Evolutionary conservation across 2,888 invertebrate genomes (phyloP), one percentile per base, ranked within the genome.

Genomic region (Ellobium chinense): DNA sequence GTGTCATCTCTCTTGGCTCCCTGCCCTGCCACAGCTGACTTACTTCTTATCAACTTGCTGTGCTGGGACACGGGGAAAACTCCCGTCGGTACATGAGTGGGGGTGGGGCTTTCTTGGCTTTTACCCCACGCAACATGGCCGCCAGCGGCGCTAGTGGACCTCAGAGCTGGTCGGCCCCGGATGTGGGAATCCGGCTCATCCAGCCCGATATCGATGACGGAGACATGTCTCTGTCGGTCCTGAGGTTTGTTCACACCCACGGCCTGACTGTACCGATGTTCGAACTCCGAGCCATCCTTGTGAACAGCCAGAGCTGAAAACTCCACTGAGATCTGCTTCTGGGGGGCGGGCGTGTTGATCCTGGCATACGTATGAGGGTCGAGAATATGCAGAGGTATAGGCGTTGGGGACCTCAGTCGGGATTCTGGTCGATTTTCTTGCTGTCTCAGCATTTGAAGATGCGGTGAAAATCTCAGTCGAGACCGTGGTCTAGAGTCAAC

Each of bases 191-290:
- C 79, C 2, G 72, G 46, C 24, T 79, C 58, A 14, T 73, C 72
- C 18, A 79, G 36, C 27, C 63, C 72, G 24, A 79, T 37, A 58
- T 79, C 72, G 1, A 79, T 72, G 24, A 79, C 79, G 7, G 73
- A 73, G 36, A 79, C 31, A 31, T 54, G 76, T n/a, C 18, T 39
- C 27, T 69, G 69, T 24, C 39, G 36, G n/a, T 69, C 69, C 37
- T 36, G 18, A 31, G 37, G 46, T 29, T 69, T 39, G 24, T 27
- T 21, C 27, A 24, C 4, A 27, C 24, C 24, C 58, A 58, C 66
- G 24, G 73, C 66, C 60, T 74, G 54, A 14, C 21, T 68, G 46
- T 74, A 39, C 24, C 80, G 39, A 29, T 74, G 63, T 18, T 80
- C 54, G 34, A n/a, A 54, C 5, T 66, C 66, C 1, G 68, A 63